Percentiles rank a stretch among this genome's conserved stretches.
phyloP scores from a whole-genome alignment of 1,140 invertebrate species.

The Zaprionus kolodkinae region DNA sequence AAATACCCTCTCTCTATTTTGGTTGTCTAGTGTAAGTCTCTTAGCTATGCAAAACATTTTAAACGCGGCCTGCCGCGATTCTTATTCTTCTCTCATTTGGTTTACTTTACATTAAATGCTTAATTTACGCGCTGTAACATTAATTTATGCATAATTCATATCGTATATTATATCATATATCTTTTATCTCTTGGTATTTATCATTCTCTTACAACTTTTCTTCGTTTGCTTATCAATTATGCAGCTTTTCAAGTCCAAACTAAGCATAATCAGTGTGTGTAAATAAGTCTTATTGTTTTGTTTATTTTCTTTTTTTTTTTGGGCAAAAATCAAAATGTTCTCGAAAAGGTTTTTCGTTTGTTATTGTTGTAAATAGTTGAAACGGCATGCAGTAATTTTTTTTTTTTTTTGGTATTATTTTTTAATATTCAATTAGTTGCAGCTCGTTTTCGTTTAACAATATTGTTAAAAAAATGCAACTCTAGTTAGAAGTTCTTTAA shows the following conservation, averaged over 20 bases:
- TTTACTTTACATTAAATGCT: conserved; percentile 69
- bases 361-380: conserved; percentile 73
- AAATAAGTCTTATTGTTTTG: conserved; percentile 78
- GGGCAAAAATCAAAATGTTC: conserved; percentile 59
- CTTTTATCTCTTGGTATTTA: conserved; percentile 25
- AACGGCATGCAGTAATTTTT: conserved; percentile 33
- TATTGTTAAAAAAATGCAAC: conserved; percentile 45
- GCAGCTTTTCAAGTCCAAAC: conserved; percentile 68
- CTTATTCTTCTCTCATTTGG: conserved; percentile 13
- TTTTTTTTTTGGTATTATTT: conserved; percentile 17
- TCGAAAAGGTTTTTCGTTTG: conserved; percentile 51
- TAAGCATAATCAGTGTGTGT: conserved; percentile 81
- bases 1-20: conserved; percentile 3
- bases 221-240: conserved; percentile 33
- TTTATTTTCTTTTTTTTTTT: conserved; percentile 14
- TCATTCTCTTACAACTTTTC: neutral
- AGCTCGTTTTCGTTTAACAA: conserved; percentile 21
- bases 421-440: conserved; percentile 36
- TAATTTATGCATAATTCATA: conserved; percentile 45
- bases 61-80: conserved; percentile 71
- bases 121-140: conserved; percentile 57
- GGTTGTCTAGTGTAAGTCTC: conserved; percentile 1
- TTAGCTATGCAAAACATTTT: conserved; percentile 48
- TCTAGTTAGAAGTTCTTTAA: conserved; percentile 25
- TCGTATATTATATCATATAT: conserved; percentile 36